Percentiles rank a stretch among this genome's conserved stretches.
Conservation (phyloP, 2,888 invertebrate species). For the Apodemia duryi region DNA sequence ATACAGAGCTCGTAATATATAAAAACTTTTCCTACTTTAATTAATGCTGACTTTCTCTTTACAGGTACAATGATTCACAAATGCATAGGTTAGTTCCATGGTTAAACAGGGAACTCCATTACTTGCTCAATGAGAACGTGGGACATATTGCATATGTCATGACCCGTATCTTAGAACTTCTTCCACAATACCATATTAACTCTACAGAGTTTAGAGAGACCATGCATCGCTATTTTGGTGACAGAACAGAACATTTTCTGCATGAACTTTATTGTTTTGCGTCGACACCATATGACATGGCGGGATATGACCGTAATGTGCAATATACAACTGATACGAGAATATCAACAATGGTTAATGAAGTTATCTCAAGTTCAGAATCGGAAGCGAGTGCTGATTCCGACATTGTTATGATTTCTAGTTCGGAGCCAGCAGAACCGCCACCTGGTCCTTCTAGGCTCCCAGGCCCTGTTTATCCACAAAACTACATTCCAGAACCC, state of each 20-base stretch:
- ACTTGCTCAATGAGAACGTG: constrained; percentile 82
- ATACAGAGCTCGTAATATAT: too few relatives aligned
- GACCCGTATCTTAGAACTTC: constrained; percentile 83
- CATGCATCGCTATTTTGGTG: constrained; percentile 83
- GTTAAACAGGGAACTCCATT: constrained; percentile 91
- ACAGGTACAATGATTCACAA: constrained; percentile 88
- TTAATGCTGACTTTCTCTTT: constrained; percentile 36
- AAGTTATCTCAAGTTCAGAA: constrained; percentile 67
- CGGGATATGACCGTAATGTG: constrained; percentile 86
- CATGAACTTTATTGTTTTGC: constrained; percentile 94
- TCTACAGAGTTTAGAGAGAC: constrained; percentile 85
- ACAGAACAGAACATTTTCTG: constrained; percentile 90
- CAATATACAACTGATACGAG: constrained; percentile 80
- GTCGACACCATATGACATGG: constrained; percentile 91
- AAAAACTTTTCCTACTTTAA: too few relatives aligned
- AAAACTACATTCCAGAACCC: constrained; percentile 46
- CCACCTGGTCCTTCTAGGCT: constrained; percentile 43
- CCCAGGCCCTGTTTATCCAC: constrained; percentile 49
- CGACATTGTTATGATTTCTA: constrained; percentile 58
- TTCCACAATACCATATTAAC: constrained; percentile 83
- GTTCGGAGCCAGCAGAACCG: constrained; percentile 45
- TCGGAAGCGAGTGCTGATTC: constrained; percentile 57
- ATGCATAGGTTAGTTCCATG: constrained; percentile 91
- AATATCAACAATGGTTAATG: constrained; percentile 77
- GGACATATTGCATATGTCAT: constrained; percentile 83